phyloP scores from a whole-genome alignment of 2,797 vertebrate genomes.

The Schizothorax lantsangensis region DNA sequence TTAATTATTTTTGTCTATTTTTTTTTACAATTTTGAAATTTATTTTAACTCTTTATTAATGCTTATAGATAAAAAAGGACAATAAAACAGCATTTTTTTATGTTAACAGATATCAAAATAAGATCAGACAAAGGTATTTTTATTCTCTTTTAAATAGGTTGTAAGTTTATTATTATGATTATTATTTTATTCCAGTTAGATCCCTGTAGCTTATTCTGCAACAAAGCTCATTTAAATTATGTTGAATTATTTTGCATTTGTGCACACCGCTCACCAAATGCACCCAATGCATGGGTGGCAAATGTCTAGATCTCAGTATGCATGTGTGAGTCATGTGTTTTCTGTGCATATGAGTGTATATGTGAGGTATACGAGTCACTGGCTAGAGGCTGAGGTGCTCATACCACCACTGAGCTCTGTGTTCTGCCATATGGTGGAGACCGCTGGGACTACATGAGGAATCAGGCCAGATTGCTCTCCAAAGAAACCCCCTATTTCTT shows the following conservation, averaged over 20 bases:
- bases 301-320: constrained; percentile 23
- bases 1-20: too few species aligned
- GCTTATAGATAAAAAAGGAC: too few species aligned
- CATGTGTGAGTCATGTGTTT: constrained; percentile 20
- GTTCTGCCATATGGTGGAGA: constrained; percentile 67
- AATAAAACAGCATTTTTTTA: too few species aligned
- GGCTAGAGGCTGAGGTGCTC: constrained; percentile 66
- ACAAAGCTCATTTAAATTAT: neutral
- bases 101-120: too few species aligned
- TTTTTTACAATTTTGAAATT: neutral
- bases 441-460: constrained; percentile 63
- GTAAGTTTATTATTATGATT: neutral
- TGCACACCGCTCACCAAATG: constrained; percentile 29
- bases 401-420: constrained; percentile 59
- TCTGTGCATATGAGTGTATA: neutral
- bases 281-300: neutral
- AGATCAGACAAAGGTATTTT: too few species aligned
- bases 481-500: constrained; percentile 51
- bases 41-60: neutral
- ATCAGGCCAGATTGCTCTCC: constrained; percentile 65
- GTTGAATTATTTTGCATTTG: neutral
- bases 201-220: neutral
- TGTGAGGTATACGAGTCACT: constrained; percentile 49
- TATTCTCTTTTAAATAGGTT: neutral
- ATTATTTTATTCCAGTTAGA: neutral